Percentiles rank a stretch among this genome's conserved stretches.
Evolutionary conservation across 2,797 vertebrate species (phyloP).

Genomic region (Notamacropus eugenii): DNA sequence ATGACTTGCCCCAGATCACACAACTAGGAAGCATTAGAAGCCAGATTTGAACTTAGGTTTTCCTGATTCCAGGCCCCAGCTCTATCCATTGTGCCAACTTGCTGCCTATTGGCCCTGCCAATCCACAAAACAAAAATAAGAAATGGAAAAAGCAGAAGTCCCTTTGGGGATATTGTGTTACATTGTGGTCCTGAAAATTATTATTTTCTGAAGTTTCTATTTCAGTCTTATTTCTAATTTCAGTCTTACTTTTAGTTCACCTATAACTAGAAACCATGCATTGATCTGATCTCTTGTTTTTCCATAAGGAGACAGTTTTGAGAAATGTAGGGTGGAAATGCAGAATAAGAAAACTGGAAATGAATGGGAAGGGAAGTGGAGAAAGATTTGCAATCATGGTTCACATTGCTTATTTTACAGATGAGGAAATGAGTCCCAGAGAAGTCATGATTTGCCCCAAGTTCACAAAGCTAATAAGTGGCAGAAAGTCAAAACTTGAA

Average conservation of each 20-base stretch:
- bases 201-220: slow-evolving; percentile 3
- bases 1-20: neutral
- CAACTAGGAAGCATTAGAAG: neutral
- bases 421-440: neutral
- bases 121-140: neutral
- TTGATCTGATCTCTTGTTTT: neutral
- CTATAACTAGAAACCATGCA: slow-evolving; percentile 15
- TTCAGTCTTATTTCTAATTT: neutral
- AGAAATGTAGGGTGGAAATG: neutral
- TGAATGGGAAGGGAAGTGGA: neutral
- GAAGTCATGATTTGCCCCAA: neutral
- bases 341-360: neutral
- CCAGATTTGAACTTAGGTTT: neutral
- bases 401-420: neutral
- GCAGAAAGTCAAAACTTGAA: neutral
- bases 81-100: neutral
- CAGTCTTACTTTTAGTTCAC: neutral
- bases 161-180: neutral
- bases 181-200: slow-evolving; percentile 34
- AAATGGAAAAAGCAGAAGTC: neutral
- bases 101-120: neutral
- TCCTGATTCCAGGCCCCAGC: neutral
- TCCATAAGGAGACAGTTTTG: neutral
- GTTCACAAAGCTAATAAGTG: neutral
- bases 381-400: neutral